Evolutionary conservation across 2,888 invertebrate genomes (phyloP).

Genomic region (Conus canariensis): DNA sequence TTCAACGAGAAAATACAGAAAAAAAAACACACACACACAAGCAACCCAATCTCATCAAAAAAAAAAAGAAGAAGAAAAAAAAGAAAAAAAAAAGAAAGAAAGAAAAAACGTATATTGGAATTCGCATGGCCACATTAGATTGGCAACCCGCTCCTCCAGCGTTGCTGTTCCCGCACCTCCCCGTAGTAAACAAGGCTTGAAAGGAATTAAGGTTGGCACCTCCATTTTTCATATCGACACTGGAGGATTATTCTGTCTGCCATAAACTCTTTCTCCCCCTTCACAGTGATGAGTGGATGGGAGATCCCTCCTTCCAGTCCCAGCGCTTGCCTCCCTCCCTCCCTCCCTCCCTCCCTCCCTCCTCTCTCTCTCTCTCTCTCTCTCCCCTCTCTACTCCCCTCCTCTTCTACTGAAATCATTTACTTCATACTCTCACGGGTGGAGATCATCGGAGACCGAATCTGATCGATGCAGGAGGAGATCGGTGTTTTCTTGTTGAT

Average conservation of each 20-base stretch:
- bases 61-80: background rate
- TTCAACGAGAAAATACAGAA: background rate
- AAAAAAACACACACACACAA: background rate
- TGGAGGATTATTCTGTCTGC: constrained; percentile 30
- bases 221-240: constrained; percentile 34
- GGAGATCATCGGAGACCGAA: background rate
- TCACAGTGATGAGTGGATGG: constrained; percentile 1
- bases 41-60: too few species aligned
- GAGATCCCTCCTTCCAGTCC: background rate
- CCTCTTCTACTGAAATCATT: background rate
- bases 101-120: background rate
- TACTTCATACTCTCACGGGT: background rate
- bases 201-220: constrained; percentile 25
- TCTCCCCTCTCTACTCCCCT: background rate
- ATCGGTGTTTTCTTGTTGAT: background rate
- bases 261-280: constrained; percentile 18
- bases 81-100: too few species aligned
- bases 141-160: background rate
- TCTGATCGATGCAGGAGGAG: background rate
- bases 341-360: background rate
- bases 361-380: background rate
- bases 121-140: constrained; percentile 23
- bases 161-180: background rate
- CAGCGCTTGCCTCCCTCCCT: too few species aligned
- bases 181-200: constrained; percentile 33